Conservation (phyloP, 2,888 invertebrate species). For the Tetragonisca angustula region DNA sequence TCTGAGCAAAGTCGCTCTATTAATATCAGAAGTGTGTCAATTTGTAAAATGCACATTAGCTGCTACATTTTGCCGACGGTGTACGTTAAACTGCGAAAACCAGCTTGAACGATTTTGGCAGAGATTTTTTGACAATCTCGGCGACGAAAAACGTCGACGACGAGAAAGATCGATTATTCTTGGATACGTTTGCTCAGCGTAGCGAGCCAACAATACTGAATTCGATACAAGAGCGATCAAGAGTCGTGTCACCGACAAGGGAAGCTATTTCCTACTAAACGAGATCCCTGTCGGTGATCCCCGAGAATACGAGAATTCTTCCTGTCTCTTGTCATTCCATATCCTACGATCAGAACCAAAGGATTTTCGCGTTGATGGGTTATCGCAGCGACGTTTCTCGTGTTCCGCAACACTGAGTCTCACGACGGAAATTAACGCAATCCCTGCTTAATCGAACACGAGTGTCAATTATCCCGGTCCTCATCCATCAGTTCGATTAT, state of each 20-base stretch:
- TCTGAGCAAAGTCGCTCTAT: too few relatives aligned
- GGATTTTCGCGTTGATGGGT: constrained; percentile 8
- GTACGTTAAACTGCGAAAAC: not conserved
- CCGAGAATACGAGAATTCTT: constrained; percentile 34
- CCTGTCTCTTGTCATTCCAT: constrained; percentile 25
- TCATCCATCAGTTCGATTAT: constrained; percentile 24
- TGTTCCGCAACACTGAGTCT: not conserved
- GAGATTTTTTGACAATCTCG: not conserved
- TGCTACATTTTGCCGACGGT: too few relatives aligned
- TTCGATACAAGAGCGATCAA: constrained; percentile 62
- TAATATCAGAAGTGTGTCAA: too few relatives aligned
- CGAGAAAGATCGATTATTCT: constrained; percentile 3
- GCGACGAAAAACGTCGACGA: not conserved
- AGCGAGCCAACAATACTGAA: constrained; percentile 29
- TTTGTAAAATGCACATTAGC: too few relatives aligned
- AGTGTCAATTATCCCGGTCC: constrained; percentile 35
- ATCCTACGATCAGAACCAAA: constrained; percentile 9
- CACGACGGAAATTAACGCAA: constrained; percentile 44
- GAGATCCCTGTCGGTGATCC: constrained; percentile 31
- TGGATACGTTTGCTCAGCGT: constrained; percentile 13
- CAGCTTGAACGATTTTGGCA: not conserved
- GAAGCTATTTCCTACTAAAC: constrained; percentile 64
- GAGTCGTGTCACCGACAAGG: constrained; percentile 51
- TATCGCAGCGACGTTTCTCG: not conserved
- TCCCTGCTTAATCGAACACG: constrained; percentile 14